These are phyloP conservation scores for Trachythela sp. DNA, from an alignment of 64 coral and sea anemone species.

Conservation along the genomic window DNA sequence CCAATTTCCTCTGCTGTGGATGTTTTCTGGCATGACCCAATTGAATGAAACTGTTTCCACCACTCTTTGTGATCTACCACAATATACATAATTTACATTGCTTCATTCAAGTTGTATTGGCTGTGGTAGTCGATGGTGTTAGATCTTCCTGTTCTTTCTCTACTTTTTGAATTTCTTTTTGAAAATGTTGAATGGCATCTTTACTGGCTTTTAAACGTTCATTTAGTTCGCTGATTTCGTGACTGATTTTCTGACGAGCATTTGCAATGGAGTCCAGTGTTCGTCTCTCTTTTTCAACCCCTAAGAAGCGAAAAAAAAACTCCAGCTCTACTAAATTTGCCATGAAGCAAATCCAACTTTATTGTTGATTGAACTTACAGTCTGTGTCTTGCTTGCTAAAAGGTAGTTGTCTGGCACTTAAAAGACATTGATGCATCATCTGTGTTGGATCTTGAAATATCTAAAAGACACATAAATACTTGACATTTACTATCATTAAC, in stretches of 20 bases:
- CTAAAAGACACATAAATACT: conserved; percentile 33
- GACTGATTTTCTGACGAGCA: conserved; percentile 57
- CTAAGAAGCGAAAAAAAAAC: neutral
- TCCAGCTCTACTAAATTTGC: neutral
- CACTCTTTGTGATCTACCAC: too few relatives aligned
- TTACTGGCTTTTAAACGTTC: conserved; percentile 58
- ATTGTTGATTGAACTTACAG: conserved; percentile 55
- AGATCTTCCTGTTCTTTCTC: conserved; percentile 46
- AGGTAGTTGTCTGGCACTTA: conserved; percentile 78
- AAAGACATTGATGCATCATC: conserved; percentile 96
- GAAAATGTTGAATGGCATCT: conserved; percentile 46
- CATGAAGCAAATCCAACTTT: neutral
- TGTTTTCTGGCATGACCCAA: too few relatives aligned
- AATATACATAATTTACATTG: too few relatives aligned
- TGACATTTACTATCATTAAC: neutral
- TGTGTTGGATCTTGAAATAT: conserved; percentile 98
- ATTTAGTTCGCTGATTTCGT: conserved; percentile 57
- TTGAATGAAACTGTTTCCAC: too few relatives aligned
- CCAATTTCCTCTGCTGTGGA: too few relatives aligned
- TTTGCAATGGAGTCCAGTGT: conserved; percentile 47
- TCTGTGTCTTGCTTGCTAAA: conserved; percentile 89
- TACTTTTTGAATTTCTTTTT: conserved; percentile 50
- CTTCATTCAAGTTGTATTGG: too few relatives aligned
- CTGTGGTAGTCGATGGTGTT: neutral
- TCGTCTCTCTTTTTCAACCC: conserved; percentile 47